Evolutionary conservation across 2,888 invertebrate genomes (phyloP), one percentile per base, ranked within the genome.

Genomic region (Papilio protenor): DNA sequence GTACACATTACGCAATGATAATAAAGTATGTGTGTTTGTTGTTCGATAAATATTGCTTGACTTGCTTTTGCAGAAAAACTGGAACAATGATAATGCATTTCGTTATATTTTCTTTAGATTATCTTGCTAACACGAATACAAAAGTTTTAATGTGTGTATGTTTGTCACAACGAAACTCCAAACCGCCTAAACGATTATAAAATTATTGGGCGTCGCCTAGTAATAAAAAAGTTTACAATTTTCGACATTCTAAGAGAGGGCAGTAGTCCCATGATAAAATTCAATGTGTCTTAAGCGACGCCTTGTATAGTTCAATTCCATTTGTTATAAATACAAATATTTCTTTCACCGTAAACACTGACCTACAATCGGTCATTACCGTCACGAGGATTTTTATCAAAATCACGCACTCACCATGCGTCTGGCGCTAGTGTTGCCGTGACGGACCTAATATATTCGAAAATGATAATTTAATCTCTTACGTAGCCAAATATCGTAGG

Each of bases 361-460:
- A 73, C 77, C 77, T 77, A 69, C 49, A 55, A n/a, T 77, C 73
- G 57, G 73, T 73, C 77, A 47, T 73, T 73, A 55, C 16, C 57
- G 40, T 33, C 73, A 77, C 66, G 73, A n/a, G 45, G 0, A 14
- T 45, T 27, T 33, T 57, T 69, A 77, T 77, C 77, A 33, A 59
- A 45, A 73, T 77, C 77, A 77, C 77, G 77, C 69, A 2, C n/a
- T 52, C 57, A 18, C 2, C 73, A 77, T 47, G 77, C 57, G 52
- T 61, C 23, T 14, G 33, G 45, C 52, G 77, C 66, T 18, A 21
- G 21, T 55, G 55, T 23, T 55, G 18, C 47, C 57, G 23, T 59
- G 2, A 59, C 57, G 23, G 57, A 59, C 1, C 23, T 8, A 40
- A 59, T 23, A 59, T 11, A 59, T 59, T 23, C 3, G 12, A 59